Base-by-base conservation (phyloP, 1,140 invertebrate species). In the Ephestia elutella region DNA sequence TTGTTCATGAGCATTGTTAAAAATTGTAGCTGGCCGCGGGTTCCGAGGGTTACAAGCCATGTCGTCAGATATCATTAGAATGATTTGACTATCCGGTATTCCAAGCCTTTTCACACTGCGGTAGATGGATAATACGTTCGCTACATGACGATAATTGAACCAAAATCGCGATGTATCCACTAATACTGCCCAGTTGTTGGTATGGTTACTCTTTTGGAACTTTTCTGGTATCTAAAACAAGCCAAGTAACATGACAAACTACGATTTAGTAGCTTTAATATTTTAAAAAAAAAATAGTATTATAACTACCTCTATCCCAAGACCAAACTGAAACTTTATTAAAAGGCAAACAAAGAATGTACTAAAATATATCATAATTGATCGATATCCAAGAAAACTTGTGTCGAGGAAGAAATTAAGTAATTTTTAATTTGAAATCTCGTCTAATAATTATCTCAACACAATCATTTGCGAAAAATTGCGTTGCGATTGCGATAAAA, bases 111-210 rank as follows among this genome's bases (percentile, higher is more conserved):
- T 99, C 0, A 99, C 97, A 80, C 97, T 99, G 0, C 98, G 92
- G 80, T 99, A 99, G 74, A 99, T 97, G 0, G 98, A 99, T 35
- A 99, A 89, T 0, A 99, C 98, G 89, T 99, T 99, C 0, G 98
- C 97, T 11, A 99, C 97, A 93, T 99, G 99, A 32, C 99, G 92
- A 86, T 99, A 99, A 87, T 99, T 99, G 73, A 99, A 99, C 98
- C 98, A 99, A 89, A 99, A 99, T 57, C 98, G 90, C 1, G 98
- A 99, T 0, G 98, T 99, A 80, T 99, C 97, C 0, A 99, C 98
- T 57, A 99, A 89, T 11, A 99, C 98, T 3, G 98, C 98, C 98
- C 98, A 99, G 86, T 99, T 99, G 81, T 99, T 99, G 2, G 98
- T 98, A 80, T 99, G 98, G n/a, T 90, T 90, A 3, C 86, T 89